Conservation (phyloP, 2,888 invertebrate species). For the Bibio marci region DNA sequence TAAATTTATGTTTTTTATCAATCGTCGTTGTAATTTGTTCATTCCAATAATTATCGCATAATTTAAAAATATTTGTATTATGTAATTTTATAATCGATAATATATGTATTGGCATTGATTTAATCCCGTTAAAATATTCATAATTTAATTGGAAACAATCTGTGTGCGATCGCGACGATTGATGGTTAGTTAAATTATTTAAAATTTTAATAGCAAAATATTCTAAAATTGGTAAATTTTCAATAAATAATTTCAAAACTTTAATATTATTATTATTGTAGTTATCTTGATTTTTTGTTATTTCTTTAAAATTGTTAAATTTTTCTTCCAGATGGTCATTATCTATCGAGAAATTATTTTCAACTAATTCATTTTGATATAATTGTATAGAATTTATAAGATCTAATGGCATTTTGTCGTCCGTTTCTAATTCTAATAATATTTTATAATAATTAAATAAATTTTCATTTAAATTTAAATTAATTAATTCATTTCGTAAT, state of each 20-base stretch:
- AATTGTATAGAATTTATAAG: no score
- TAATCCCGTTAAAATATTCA: conserved; percentile 5
- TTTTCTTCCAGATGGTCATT: no score
- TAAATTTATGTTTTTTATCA: background rate
- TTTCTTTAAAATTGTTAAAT: no score
- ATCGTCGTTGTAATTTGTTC: background rate
- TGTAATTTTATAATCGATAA: conserved; percentile 1
- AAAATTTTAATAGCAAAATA: conserved; percentile 10
- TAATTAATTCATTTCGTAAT: no score
- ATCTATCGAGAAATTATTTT: no score
- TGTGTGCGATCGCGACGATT: no score
- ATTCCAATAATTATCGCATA: conserved; percentile 4
- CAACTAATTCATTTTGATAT: no score
- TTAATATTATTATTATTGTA: background rate
- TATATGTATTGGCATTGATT: conserved; percentile 3
- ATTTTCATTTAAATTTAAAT: no score
- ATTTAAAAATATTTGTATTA: background rate
- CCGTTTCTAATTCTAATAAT: no score
- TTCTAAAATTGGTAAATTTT: conserved; percentile 8
- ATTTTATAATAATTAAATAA: no score
- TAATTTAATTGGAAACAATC: conserved; percentile 4
- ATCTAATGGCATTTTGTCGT: no score
- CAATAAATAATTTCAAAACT: background rate
- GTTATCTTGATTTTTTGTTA: background rate
- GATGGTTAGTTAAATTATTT: background rate